Base-by-base conservation (phyloP, 2,797 vertebrate species). In the Eutrigla gurnardus region DNA sequence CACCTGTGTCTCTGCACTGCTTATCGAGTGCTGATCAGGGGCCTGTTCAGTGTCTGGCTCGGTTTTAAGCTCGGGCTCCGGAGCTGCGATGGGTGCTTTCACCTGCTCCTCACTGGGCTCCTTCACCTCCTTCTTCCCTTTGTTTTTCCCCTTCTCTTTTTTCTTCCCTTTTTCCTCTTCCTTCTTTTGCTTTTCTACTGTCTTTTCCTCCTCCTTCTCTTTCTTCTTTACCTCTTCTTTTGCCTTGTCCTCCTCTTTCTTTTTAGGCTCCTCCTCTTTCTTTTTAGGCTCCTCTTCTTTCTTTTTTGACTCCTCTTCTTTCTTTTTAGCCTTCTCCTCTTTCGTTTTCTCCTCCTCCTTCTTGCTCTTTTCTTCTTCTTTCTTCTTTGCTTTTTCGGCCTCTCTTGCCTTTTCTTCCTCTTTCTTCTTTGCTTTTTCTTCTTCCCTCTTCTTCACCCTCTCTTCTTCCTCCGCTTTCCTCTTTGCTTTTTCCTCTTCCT, bases 1-100 rank as follows among this genome's bases (percentile, higher is more conserved):
- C 90, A 98, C 97, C 96, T 97, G 97, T 3, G 94, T 96, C 90
- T 98, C 97, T 0, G 94, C 90, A 61, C 97, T 97, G 93, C 96
- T 97, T 33, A 96, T 63, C 1, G 97, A 98, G 81, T 96, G 96
- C 77, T 97, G 96, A 88, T 98, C 97, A 7, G 96, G 90, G 0
- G 95, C 96, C 66, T 80, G 89, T 35, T 92, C 87, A 2, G 61
- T 63, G 36, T 94, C 97, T 0, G 94, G 96, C 77, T 94, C 94
- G 0, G 90, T 90, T 91, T 95, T 96, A 50, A 98, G 95, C 78
- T 97, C 97, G 0, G 97, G 96, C 85, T 98, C 97, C 15, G 97
- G 96, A 89, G 95, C 97, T 75, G 97, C 97, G 54, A 98, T 98
- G 0, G 97, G 97, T 4, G 97, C 96, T 85, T 97, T 97, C 58